Conservation (phyloP, 2,888 invertebrate genomes). For the Apotomis betuletana region DNA sequence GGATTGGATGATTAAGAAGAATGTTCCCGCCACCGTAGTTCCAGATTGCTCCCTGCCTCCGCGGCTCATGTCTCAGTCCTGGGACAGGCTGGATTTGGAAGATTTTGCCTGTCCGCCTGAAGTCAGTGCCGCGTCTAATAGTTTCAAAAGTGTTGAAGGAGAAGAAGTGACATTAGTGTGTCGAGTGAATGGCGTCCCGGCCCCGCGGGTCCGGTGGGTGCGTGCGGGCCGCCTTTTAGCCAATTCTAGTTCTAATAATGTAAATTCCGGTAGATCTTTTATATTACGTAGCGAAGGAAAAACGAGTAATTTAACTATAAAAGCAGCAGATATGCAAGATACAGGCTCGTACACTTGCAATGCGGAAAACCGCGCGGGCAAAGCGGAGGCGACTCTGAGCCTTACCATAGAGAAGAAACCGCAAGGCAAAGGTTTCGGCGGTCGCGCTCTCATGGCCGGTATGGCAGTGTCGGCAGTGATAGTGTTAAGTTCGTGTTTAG, state of each 20-base stretch:
- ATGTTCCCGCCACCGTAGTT: slow-evolving; percentile 87
- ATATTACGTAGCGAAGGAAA: slow-evolving; percentile 86
- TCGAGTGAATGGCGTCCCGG: slow-evolving; percentile 87
- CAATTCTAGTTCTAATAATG: slow-evolving; percentile 78
- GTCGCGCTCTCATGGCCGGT: slow-evolving; percentile 85
- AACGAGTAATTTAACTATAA: slow-evolving; percentile 89
- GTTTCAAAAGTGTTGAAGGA: slow-evolving; percentile 87
- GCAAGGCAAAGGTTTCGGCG: slow-evolving; percentile 83
- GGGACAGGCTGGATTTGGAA: slow-evolving; percentile 90
- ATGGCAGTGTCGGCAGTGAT: slow-evolving; percentile 87
- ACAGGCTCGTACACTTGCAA: slow-evolving; percentile 90
- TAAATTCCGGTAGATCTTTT: slow-evolving; percentile 84
- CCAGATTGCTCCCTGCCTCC: slow-evolving; percentile 88
- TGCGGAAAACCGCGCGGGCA: slow-evolving; percentile 92
- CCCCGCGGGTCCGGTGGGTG: slow-evolving; percentile 89
- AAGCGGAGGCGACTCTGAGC: slow-evolving; percentile 88
- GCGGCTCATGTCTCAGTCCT: slow-evolving; percentile 85
- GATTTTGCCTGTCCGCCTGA: slow-evolving; percentile 91
- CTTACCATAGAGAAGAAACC: slow-evolving; percentile 87
- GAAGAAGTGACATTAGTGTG: slow-evolving; percentile 89
- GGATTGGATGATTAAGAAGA: slow-evolving; percentile 90
- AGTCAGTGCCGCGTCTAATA: slow-evolving; percentile 84
- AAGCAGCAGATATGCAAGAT: slow-evolving; percentile 88
- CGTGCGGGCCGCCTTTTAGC: slow-evolving; percentile 87
- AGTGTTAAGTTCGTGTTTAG: slow-evolving; percentile 86